A percentile compares a stretch with the other conserved stretches of the same genome.
phyloP scores from a whole-genome alignment of 1,140 invertebrate genomes.

The Carposina sasakii region DNA sequence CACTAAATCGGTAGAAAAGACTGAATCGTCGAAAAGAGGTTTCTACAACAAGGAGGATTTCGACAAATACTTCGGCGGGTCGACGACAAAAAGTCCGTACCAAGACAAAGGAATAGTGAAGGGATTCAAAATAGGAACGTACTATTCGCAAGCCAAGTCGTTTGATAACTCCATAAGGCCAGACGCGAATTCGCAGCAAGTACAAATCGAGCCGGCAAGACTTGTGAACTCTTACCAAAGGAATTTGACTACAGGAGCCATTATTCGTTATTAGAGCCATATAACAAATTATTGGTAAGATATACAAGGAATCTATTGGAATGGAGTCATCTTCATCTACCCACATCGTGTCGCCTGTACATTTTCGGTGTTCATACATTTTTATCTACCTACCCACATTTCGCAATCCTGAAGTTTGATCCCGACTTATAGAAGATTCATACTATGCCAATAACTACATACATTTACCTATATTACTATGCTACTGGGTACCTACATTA shows the following conservation, averaged over 20 bases:
- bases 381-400: conserved; percentile 11
- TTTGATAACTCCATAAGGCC: conserved; percentile 63
- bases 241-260: conserved; percentile 51
- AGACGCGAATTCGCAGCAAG: conserved; percentile 65
- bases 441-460: no score
- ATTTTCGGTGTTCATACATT: conserved; percentile 21
- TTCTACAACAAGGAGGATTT: conserved; percentile 60
- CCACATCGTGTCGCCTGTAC: no score
- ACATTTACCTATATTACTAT: no score
- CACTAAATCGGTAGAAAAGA: conserved; percentile 37
- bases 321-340: conserved; percentile 21
- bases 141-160: conserved; percentile 53
- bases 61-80: conserved; percentile 49
- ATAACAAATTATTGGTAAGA: conserved; percentile 54
- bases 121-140: conserved; percentile 60
- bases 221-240: conserved; percentile 51
- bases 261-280: conserved; percentile 43
- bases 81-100: conserved; percentile 61
- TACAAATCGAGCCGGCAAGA: conserved; percentile 62
- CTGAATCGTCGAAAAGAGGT: conserved; percentile 38
- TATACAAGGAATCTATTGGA: conserved; percentile 22
- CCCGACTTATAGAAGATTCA: no score
- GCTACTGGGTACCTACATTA: no score
- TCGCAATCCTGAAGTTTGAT: no score
- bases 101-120: conserved; percentile 46